Percentiles rank a stretch among this genome's conserved stretches.
Conservation (phyloP, 2,113 vertebrate genomes). For the Erythrolamprus reginae region DNA sequence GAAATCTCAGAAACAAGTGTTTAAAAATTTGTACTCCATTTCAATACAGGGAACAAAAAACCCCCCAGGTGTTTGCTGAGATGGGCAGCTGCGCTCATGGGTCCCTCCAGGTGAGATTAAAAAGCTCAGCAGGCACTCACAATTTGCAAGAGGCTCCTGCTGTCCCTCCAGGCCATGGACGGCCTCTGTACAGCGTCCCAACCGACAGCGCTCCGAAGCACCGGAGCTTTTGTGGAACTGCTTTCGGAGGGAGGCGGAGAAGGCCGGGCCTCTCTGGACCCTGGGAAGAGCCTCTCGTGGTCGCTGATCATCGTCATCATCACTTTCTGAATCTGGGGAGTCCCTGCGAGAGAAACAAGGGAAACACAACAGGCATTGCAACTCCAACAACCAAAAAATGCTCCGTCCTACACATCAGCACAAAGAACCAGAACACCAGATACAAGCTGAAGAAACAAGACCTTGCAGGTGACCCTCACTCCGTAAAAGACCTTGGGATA, state of each 20-base stretch:
- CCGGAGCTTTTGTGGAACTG: conserved; percentile 70
- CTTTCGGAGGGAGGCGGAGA: conserved; percentile 66
- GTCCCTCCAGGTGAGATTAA: neutral
- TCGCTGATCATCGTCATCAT: conserved; percentile 94
- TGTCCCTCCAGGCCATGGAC: conserved; percentile 6
- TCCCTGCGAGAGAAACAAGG: conserved; percentile 67
- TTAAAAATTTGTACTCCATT: neutral
- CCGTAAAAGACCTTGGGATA: too few species aligned
- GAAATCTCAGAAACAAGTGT: neutral
- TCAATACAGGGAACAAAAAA: neutral
- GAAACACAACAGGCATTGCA: neutral
- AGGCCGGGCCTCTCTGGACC: conserved; percentile 71
- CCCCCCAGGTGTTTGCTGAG: neutral
- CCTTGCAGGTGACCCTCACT: too few species aligned
- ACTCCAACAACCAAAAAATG: too few species aligned
- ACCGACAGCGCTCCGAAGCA: conserved; percentile 84
- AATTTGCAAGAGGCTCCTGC: neutral
- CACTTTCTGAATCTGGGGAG: conserved; percentile 90
- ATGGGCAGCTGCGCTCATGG: neutral
- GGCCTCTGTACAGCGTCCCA: conserved; percentile 83
- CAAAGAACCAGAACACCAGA: too few species aligned
- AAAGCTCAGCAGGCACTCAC: conserved; percentile 43
- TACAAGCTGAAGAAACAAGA: too few species aligned
- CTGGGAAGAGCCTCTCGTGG: conserved; percentile 83
- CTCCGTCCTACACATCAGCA: too few species aligned